These are phyloP conservation scores for Bradypodion pumilum DNA, from an alignment of 2,797 vertebrate species.

Conservation along the genomic window DNA sequence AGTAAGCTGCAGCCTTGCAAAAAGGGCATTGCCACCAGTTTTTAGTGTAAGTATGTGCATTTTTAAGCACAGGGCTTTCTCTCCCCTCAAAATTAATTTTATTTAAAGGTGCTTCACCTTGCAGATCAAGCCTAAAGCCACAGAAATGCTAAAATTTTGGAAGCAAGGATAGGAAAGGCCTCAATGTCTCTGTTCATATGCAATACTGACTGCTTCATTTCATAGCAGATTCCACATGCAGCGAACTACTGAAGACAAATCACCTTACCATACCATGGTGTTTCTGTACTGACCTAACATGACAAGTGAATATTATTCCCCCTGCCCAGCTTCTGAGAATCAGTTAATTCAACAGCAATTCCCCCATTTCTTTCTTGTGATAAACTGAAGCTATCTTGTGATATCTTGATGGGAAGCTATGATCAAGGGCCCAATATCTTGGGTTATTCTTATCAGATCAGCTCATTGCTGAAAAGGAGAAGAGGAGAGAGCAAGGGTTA, in stretches of 20 bases:
- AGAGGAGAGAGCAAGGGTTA: background rate
- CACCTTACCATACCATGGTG: background rate
- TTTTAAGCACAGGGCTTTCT: background rate
- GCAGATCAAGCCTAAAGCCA: background rate
- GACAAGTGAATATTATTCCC: background rate
- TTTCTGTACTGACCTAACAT: background rate
- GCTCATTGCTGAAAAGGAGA: background rate
- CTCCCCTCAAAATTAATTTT: background rate
- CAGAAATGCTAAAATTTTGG: background rate
- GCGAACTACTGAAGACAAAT: background rate
- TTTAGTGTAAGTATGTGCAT: background rate
- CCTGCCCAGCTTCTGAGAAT: background rate
- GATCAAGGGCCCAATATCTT: background rate
- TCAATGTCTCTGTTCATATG: background rate
- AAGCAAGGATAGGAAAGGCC: background rate
- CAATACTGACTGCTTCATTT: background rate
- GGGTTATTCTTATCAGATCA: constrained; percentile 1
- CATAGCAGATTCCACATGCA: background rate
- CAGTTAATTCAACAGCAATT: background rate
- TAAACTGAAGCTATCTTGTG: constrained; percentile 3
- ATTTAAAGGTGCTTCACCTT: background rate
- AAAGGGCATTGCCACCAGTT: background rate
- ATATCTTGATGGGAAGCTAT: background rate
- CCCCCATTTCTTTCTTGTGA: background rate
- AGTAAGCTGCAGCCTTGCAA: too few species aligned